Evolutionary conservation across 2,888 invertebrate genomes (phyloP), one percentile per base, ranked within the genome.

Genomic region (Melipona beecheii): DNA sequence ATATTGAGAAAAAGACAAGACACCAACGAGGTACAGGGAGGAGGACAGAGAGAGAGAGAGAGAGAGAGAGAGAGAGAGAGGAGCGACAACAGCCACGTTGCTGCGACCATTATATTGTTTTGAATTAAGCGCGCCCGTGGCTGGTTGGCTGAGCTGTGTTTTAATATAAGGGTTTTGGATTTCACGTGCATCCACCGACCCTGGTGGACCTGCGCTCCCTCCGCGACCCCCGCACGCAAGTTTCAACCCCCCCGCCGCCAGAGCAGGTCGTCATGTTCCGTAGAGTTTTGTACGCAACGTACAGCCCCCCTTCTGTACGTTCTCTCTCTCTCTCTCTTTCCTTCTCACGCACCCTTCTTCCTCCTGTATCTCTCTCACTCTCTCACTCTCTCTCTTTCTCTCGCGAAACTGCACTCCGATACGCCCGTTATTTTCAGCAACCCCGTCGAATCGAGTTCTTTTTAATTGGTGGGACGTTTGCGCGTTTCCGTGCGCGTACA

Each of bases 151-250:
- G 89, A 90, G 84, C 90, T 88, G 87, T 86, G 90, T 92, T 92
- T 92, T 92, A 93, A 93, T 92, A 92, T 89, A 91, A 92, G 91
- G 92, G 92, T 93, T 93, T 92, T 91, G 86, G 84, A 92, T 93
- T 93, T 93, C 92, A 92, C 91, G 89, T 90, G 84, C 86, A 87
- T 90, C 90, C 86, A 86, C 81, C 82, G 81, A 87, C 74, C 81
- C 82, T 75, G 69, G 80, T 75, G 69, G 80, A 76, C 86, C 78
- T 65, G 58, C 60, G 62, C 72, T 71, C 31, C 49, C 65, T 69
- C 81, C 77, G 75, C 78, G 70, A 75, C 75, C 84, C 86, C 86
- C 27, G 60, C 24, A 17, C 27, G 60, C 24, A 24, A 60, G 17
- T 58, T 58, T 24, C 60, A 60, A 17, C 60, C 60, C 60, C 60